phyloP scores from a whole-genome alignment of 92 coral and sea anemone species.

The Palythoa grandis region DNA sequence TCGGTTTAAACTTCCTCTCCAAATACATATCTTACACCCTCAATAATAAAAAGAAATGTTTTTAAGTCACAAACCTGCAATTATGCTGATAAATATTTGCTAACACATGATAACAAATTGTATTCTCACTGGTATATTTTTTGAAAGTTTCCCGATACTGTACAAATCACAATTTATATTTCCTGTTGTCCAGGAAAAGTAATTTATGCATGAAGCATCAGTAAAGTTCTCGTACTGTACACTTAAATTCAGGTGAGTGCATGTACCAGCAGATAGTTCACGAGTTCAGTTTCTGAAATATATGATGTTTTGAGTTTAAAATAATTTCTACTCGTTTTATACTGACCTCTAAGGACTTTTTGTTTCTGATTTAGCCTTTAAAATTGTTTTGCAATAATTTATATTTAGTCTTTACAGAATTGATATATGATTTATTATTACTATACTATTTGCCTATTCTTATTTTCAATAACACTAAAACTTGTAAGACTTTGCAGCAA shows the following conservation, averaged over 20 bases:
- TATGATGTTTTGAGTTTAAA: too few relatives aligned
- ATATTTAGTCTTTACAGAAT: too few relatives aligned
- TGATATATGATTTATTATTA: too few relatives aligned
- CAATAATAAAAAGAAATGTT: not conserved
- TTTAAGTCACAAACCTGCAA: not conserved
- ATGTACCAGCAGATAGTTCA: too few relatives aligned
- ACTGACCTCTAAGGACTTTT: too few relatives aligned
- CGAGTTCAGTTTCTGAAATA: too few relatives aligned
- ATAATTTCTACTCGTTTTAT: too few relatives aligned
- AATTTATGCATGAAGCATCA: not conserved
- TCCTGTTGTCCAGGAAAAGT: not conserved
- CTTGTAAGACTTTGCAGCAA: not conserved
- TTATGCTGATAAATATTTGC: too few relatives aligned
- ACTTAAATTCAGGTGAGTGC: not conserved
- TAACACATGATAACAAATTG: not conserved
- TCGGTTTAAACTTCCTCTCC: not conserved
- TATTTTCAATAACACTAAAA: too few relatives aligned
- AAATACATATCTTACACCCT: not conserved
- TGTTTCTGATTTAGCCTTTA: too few relatives aligned
- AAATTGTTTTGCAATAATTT: too few relatives aligned
- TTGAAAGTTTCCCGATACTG: not conserved
- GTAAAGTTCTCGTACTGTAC: not conserved
- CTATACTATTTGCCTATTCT: not conserved
- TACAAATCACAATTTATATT: not conserved
- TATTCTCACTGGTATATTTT: not conserved